A percentile compares a stretch with the other conserved stretches of the same genome.
Evolutionary conservation across 2,113 vertebrate genomes (phyloP).

Genomic region (Heptranchias perlo): DNA sequence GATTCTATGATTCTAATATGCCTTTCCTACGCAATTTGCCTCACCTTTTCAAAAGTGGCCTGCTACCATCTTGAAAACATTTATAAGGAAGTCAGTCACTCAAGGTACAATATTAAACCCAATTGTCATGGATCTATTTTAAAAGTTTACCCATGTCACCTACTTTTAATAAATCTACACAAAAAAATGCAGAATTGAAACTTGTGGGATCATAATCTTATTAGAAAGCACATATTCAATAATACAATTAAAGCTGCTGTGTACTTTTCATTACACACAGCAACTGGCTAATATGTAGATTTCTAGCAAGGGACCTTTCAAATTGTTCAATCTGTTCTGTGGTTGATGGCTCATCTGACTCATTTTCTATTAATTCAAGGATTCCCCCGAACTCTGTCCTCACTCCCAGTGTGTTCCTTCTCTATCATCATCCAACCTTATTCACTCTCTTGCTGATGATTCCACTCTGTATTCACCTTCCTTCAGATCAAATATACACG

Average conservation of each 20-base stretch:
- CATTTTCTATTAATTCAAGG: neutral
- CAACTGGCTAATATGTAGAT: neutral
- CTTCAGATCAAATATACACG: neutral
- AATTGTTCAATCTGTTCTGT: neutral
- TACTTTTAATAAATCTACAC: neutral
- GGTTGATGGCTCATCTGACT: neutral
- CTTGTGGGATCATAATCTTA: neutral
- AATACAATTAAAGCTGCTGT: neutral
- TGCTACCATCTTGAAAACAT: neutral
- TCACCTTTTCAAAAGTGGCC: neutral
- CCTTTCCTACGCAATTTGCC: neutral
- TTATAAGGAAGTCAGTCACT: neutral
- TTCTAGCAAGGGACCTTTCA: neutral
- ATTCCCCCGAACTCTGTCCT: neutral
- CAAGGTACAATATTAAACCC: neutral
- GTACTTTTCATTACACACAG: neutral
- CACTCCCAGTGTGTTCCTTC: neutral
- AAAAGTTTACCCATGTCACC: neutral
- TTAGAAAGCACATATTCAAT: neutral
- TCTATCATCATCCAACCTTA: neutral
- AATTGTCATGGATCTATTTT: neutral
- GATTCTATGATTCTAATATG: neutral
- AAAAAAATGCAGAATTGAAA: neutral
- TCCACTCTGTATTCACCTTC: neutral
- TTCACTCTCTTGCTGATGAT: neutral